phyloP scores from a whole-genome alignment of 1,140 invertebrate genomes.

The Ctenoplectra terminalis region DNA sequence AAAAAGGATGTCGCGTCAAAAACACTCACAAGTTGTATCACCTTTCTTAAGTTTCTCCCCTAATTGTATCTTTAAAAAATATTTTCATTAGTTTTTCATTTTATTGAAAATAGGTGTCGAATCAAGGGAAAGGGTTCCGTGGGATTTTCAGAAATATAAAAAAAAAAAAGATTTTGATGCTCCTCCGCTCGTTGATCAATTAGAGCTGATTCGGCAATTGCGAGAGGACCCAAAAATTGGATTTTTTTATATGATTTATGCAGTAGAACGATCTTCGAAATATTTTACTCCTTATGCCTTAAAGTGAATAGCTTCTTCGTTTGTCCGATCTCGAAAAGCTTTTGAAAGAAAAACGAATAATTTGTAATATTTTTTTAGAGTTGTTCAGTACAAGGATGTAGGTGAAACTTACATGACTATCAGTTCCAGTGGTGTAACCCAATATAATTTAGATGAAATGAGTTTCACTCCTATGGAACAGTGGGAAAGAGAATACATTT shows the following conservation, averaged over 20 bases:
- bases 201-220: conserved; percentile 84
- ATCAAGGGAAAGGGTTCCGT: not conserved
- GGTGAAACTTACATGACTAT: conserved; percentile 87
- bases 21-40: not conserved
- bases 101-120: not conserved
- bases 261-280: conserved; percentile 86
- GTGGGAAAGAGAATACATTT: conserved; percentile 89
- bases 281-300: conserved; percentile 87
- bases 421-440: conserved; percentile 87
- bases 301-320: conserved; percentile 42
- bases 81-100: not conserved
- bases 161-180: conserved; percentile 66
- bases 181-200: conserved; percentile 80
- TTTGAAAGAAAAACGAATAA: not conserved
- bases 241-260: conserved; percentile 88
- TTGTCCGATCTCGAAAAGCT: not conserved
- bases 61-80: not conserved
- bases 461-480: conserved; percentile 87
- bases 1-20: not conserved
- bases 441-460: conserved; percentile 85
- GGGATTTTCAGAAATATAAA: not conserved
- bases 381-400: conserved; percentile 86
- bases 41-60: not conserved
- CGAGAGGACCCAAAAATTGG: conserved; percentile 81
- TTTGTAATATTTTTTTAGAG: conserved; percentile 75